These are phyloP conservation scores for Acleris laterana DNA, from an alignment of 2,888 invertebrate species.

Conservation along the genomic window DNA sequence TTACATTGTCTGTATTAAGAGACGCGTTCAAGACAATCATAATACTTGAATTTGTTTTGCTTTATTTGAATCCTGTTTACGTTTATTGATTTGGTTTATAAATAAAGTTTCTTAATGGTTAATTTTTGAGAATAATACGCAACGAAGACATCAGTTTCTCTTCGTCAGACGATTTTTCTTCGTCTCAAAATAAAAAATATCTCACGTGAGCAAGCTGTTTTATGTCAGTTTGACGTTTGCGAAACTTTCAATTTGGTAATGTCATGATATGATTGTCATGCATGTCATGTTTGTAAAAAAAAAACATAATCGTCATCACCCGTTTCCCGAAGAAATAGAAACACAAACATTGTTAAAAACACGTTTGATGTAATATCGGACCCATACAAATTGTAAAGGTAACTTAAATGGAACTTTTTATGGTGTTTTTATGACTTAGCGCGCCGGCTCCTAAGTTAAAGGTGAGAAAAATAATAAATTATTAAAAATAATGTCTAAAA, in stretches of 20 bases:
- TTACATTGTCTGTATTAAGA: no score
- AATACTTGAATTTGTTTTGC: no score
- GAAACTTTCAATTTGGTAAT: constrained; percentile 26
- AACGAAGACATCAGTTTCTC: neutral
- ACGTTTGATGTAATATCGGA: neutral
- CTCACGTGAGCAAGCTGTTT: neutral
- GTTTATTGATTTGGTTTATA: no score
- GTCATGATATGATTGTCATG: constrained; percentile 25
- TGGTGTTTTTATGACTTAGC: neutral
- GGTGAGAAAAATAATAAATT: constrained; percentile 9
- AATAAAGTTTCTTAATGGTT: neutral
- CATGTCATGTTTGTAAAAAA: constrained; percentile 8
- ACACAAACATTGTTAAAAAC: constrained; percentile 18
- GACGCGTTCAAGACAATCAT: no score
- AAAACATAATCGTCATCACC: constrained; percentile 10
- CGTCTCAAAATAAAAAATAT: neutral
- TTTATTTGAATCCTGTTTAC: no score
- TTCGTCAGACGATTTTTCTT: no score
- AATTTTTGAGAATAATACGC: neutral
- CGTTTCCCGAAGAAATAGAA: constrained; percentile 32
- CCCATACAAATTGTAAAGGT: no score
- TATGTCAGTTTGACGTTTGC: constrained; percentile 19
- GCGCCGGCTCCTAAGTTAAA: neutral
- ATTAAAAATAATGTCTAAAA: neutral
- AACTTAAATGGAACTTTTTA: no score